Percentiles rank a stretch among this genome's conserved stretches.
Conservation (phyloP, 2,888 invertebrate genomes). For the Noctua pronuba region DNA sequence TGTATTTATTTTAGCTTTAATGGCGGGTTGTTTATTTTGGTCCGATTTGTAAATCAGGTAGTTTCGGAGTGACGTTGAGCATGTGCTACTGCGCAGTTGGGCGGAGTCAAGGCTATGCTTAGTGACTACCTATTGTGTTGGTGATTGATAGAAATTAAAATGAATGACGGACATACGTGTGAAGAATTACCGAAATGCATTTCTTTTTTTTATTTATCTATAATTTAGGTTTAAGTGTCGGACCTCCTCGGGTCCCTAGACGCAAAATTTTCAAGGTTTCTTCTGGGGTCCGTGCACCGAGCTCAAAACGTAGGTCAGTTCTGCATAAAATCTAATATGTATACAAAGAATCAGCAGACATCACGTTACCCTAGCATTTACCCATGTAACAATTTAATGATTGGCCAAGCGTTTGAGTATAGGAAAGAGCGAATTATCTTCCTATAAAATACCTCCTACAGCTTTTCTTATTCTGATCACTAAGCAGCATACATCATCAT, state of each 20-base stretch:
- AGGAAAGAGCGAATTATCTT: not conserved
- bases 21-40: conserved; percentile 61
- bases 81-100: conserved; percentile 31
- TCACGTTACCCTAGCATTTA: not conserved
- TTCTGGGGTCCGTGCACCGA: not conserved
- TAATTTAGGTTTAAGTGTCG: not conserved
- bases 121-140: not conserved
- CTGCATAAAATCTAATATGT: not conserved
- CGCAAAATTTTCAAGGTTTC: not conserved
- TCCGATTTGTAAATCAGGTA: conserved; percentile 61
- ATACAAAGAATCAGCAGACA: not conserved
- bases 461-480: not conserved
- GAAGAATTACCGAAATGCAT: not conserved
- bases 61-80: conserved; percentile 37
- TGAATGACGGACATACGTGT: not conserved
- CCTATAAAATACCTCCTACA: not conserved
- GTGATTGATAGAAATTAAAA: not conserved
- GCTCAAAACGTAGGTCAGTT: not conserved
- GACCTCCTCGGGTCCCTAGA: not conserved
- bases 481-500: not conserved
- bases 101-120: conserved; percentile 30
- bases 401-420: not conserved
- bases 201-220: not conserved
- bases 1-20: conserved; percentile 65
- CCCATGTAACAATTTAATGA: not conserved